phyloP scores from a whole-genome alignment of 2,113 vertebrate species.

The Dasyprocta punctata region DNA sequence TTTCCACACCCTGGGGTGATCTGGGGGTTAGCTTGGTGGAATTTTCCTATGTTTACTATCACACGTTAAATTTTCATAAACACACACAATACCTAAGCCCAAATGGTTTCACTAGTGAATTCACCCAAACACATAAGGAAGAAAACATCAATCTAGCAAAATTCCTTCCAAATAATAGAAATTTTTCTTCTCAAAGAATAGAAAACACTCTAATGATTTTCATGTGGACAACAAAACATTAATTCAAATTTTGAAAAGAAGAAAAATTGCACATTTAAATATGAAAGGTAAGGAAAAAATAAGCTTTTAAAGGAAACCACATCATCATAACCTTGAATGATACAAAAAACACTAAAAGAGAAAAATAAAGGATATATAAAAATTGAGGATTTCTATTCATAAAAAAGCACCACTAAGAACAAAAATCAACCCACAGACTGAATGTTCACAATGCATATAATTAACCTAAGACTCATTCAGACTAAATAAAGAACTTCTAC shows the following conservation, averaged over 20 bases:
- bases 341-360: conserved; percentile 1
- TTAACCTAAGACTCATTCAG: background rate
- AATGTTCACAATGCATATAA: background rate
- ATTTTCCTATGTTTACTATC: no score
- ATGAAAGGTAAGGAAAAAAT: background rate
- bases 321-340: background rate
- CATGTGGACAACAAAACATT: background rate
- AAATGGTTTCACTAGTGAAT: background rate
- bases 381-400: background rate
- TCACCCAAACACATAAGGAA: background rate
- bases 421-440: background rate
- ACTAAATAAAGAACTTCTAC: background rate
- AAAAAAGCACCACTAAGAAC: background rate
- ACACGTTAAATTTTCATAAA: background rate
- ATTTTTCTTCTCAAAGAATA: background rate
- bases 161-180: background rate
- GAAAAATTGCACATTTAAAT: background rate
- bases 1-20: no score
- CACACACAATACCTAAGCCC: background rate
- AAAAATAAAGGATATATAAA: background rate
- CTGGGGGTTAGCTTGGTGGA: no score
- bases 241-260: background rate
- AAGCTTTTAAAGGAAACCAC: background rate
- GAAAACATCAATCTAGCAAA: conserved; percentile 43
- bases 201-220: background rate